These are phyloP conservation scores for Neodontobutis hainanensis DNA, from an alignment of 2,113 vertebrate species.

Conservation along the genomic window DNA sequence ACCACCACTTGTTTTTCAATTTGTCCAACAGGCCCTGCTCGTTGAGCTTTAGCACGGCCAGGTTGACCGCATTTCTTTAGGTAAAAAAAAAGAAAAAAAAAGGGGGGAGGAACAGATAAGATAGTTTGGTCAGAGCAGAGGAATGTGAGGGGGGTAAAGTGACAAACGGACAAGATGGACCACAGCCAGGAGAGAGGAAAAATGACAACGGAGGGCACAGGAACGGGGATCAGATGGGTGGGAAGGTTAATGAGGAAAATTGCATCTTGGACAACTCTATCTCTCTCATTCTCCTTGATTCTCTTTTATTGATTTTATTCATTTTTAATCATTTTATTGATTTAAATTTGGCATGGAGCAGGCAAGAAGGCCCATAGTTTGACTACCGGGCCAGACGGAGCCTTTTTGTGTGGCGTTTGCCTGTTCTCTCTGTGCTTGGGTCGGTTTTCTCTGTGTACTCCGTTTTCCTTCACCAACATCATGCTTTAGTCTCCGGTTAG, in stretches of 20 bases:
- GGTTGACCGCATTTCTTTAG: constrained; percentile 99
- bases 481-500: too few species aligned
- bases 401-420: too few species aligned
- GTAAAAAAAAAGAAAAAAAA: constrained; percentile 55
- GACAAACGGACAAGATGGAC: constrained; percentile 61
- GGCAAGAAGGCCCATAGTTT: too few species aligned
- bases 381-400: too few species aligned
- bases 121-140: constrained; percentile 93
- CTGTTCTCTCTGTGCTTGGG: too few species aligned
- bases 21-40: constrained; percentile 99
- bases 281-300: constrained; percentile 74
- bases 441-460: too few species aligned
- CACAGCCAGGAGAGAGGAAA: constrained; percentile 50
- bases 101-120: constrained; percentile 86
- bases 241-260: constrained; percentile 76
- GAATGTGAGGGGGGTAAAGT: constrained; percentile 57
- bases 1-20: constrained; percentile 99
- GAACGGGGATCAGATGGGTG: constrained; percentile 33
- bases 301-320: too few species aligned
- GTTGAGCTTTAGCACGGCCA: constrained; percentile 99
- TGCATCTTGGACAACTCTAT: constrained; percentile 88
- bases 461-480: too few species aligned
- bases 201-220: constrained; percentile 10
- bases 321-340: neutral
- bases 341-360: neutral